Evolutionary conservation across 2,888 invertebrate species (phyloP).

Genomic region (Volucella bombylans): DNA sequence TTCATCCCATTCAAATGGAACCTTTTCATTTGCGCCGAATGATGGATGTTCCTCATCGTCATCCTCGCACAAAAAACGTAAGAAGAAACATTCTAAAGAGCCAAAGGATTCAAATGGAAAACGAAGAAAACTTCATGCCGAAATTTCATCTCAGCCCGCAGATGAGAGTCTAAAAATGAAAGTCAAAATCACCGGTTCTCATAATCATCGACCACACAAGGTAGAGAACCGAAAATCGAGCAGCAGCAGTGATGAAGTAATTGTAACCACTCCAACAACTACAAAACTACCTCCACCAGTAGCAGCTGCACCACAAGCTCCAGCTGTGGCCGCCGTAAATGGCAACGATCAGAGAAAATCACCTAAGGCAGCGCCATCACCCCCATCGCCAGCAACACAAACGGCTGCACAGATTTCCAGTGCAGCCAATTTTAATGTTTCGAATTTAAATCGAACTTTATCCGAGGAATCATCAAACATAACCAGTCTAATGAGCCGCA

Average conservation of each 20-base stretch:
- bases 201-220: conserved; percentile 78
- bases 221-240: conserved; percentile 72
- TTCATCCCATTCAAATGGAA: conserved; percentile 78
- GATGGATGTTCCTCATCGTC: conserved; percentile 66
- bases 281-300: conserved; percentile 33
- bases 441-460: conserved; percentile 76
- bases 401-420: background rate
- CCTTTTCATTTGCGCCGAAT: conserved; percentile 70
- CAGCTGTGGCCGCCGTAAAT: conserved; percentile 50
- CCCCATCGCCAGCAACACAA: conserved; percentile 16
- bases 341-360: conserved; percentile 53
- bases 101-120: conserved; percentile 82
- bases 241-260: conserved; percentile 74
- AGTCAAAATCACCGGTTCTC: conserved; percentile 83
- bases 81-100: conserved; percentile 85
- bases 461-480: conserved; percentile 78
- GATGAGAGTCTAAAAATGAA: conserved; percentile 84
- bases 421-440: conserved; percentile 65
- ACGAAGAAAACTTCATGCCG: conserved; percentile 84
- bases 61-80: conserved; percentile 83
- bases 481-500: conserved; percentile 75
- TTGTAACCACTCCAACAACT: conserved; percentile 76
- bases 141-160: conserved; percentile 83
- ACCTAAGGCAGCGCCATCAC: conserved; percentile 36
- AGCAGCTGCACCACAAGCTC: conserved; percentile 28